Percentiles rank a stretch among this genome's conserved stretches.
Conservation (phyloP, 2,113 vertebrate genomes). For the Bettongia penicillata region DNA sequence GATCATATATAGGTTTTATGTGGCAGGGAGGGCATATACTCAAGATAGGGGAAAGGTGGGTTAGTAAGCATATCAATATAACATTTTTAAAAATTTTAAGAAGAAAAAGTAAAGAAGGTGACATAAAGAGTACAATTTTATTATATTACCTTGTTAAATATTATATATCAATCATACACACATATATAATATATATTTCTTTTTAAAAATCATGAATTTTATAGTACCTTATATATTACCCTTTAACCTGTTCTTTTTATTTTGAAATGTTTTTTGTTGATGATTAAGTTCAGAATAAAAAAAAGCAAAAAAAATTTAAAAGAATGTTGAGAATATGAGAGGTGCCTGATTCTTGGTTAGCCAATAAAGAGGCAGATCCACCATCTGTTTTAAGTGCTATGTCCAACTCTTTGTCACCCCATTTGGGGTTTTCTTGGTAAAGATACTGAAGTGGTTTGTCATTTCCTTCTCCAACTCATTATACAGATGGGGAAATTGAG, state of each 20-base stretch:
- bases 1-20: neutral
- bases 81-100: neutral
- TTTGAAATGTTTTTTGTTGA: neutral
- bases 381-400: too few relatives aligned
- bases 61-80: neutral
- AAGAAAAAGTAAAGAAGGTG: neutral
- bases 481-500: neutral
- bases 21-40: neutral
- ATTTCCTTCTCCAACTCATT: neutral
- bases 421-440: neutral
- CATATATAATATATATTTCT: neutral
- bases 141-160: neutral
- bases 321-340: too few relatives aligned
- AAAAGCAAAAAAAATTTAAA: neutral
- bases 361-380: too few relatives aligned
- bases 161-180: neutral
- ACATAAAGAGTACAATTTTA: neutral
- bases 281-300: neutral
- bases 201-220: neutral
- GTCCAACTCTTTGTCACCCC: too few relatives aligned
- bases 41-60: neutral
- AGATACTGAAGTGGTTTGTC: neutral
- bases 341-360: neutral
- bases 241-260: neutral
- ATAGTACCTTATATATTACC: neutral